These are phyloP conservation scores for Heterocephalus glaber DNA, from an alignment of 2,113 vertebrate species.

Conservation along the genomic window DNA sequence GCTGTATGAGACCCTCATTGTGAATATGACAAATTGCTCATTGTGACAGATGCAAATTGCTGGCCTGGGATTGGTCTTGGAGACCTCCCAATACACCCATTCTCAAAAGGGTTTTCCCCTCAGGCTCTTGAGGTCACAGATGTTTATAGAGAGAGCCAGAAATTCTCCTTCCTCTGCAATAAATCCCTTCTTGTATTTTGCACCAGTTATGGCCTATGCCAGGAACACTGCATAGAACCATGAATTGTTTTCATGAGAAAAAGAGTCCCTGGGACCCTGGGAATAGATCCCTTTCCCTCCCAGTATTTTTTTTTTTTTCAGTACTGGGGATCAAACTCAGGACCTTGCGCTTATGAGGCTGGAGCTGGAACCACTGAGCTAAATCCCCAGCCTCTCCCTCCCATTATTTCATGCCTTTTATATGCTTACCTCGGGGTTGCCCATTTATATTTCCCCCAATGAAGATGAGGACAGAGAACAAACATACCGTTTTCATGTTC, in stretches of 20 bases:
- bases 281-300: too few species aligned
- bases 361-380: too few species aligned
- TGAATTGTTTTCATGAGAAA: too few species aligned
- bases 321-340: too few species aligned
- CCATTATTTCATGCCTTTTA: background rate
- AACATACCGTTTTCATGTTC: fast-evolving
- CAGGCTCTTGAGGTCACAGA: background rate
- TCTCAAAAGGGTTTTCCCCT: background rate
- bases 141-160: background rate
- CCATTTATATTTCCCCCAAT: background rate
- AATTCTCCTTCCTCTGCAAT: background rate
- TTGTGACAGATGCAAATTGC: background rate
- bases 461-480: background rate
- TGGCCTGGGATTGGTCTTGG: background rate
- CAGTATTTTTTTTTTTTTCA: too few species aligned
- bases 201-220: background rate
- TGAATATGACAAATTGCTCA: background rate
- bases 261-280: background rate
- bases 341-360: too few species aligned
- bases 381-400: too few species aligned
- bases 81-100: background rate
- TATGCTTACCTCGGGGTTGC: fast-evolving
- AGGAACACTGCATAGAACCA: background rate
- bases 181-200: background rate
- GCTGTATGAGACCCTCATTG: background rate